Evolutionary conservation across 1,140 invertebrate species (phyloP).

Genomic region (Schlechtendalia chinensis): DNA sequence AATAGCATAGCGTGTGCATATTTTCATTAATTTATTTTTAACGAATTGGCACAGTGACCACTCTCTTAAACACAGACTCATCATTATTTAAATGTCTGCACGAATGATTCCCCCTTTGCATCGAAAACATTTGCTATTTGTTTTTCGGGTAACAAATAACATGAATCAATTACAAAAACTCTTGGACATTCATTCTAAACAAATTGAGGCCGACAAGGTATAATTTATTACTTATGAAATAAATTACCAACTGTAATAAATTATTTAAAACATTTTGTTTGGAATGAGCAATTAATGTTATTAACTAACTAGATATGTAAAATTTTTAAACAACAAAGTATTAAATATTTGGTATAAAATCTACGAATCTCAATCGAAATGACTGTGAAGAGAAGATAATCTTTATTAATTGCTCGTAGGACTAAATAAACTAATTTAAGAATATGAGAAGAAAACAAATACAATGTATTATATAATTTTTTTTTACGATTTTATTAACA

Average conservation of each 20-base stretch:
- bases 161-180: too few relatives aligned
- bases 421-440: not conserved
- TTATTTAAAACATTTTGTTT: conserved; percentile 4
- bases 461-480: not conserved
- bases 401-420: not conserved
- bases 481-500: conserved; percentile 10
- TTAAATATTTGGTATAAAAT: not conserved
- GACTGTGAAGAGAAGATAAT: not conserved
- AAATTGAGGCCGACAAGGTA: not conserved
- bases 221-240: not conserved
- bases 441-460: not conserved
- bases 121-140: not conserved
- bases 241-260: conserved; percentile 10
- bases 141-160: conserved; percentile 25
- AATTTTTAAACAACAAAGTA: not conserved
- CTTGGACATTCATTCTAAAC: conserved; percentile 1
- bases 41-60: not conserved
- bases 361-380: not conserved
- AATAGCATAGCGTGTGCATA: not conserved
- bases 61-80: conserved; percentile 7
- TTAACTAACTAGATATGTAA: not conserved
- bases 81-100: not conserved
- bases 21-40: conserved; percentile 24
- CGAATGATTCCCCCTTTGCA: not conserved
- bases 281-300: not conserved